A percentile compares a stretch with the other conserved stretches of the same genome.
phyloP scores from a whole-genome alignment of 2,888 invertebrate genomes.

The Cistogaster globosa region DNA sequence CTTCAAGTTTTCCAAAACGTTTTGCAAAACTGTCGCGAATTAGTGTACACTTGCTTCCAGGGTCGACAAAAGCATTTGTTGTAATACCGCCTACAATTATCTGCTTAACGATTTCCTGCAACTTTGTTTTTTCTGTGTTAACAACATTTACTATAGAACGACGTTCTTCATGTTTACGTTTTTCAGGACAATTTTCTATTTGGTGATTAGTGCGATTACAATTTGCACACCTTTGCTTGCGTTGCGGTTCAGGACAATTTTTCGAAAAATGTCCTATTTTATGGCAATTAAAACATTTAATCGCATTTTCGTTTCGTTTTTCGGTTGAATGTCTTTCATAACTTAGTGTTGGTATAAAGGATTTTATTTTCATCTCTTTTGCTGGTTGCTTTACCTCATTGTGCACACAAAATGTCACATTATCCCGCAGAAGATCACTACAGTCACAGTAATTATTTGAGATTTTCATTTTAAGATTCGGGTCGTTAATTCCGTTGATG shows the following conservation, averaged over 20 bases:
- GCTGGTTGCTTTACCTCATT: neutral
- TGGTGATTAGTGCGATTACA: neutral
- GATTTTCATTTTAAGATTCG: neutral
- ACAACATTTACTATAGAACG: neutral
- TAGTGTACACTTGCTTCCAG: neutral
- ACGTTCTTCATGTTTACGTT: neutral
- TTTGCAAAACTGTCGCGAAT: neutral
- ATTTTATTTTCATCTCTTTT: neutral
- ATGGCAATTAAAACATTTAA: conserved; percentile 14
- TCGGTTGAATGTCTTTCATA: neutral
- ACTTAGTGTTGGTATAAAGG: neutral
- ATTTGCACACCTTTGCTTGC: neutral
- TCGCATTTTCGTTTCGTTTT: neutral
- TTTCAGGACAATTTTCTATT: conserved; percentile 36
- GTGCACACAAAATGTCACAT: neutral
- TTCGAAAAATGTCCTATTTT: conserved; percentile 7
- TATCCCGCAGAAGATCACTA: neutral
- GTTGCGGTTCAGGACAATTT: conserved; percentile 3
- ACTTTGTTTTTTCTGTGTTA: neutral
- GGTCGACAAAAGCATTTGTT: conserved; percentile 40
- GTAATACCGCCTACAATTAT: conserved; percentile 35
- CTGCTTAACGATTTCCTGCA: conserved; percentile 26
- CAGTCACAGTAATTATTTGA: neutral
- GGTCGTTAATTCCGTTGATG: neutral
- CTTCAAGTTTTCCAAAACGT: conserved; percentile 6